Conservation (phyloP, 2,888 invertebrate species). For the Drepana falcataria region DNA sequence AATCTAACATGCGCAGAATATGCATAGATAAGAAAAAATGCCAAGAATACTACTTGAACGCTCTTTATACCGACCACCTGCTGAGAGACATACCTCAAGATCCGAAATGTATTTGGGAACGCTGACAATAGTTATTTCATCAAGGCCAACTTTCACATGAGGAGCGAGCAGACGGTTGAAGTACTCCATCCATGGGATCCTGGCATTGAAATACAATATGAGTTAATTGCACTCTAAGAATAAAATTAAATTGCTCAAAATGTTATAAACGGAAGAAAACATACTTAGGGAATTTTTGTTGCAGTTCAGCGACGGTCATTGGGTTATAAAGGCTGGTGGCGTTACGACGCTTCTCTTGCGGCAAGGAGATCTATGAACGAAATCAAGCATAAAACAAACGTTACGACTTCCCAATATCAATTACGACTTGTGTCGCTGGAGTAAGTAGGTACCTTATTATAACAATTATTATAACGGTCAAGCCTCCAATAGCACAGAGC, state of each 20-base stretch:
- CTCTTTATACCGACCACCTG: too few relatives aligned
- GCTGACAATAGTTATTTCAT: slow-evolving; percentile 90
- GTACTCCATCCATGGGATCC: slow-evolving; percentile 89
- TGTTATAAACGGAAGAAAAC: slow-evolving; percentile 10
- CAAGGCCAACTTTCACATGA: slow-evolving; percentile 77
- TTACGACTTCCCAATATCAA: too few relatives aligned
- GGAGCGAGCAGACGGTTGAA: slow-evolving; percentile 88
- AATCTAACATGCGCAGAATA: slow-evolving; percentile 29
- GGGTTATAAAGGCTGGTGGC: slow-evolving; percentile 95
- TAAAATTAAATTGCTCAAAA: too few relatives aligned
- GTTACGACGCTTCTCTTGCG: slow-evolving; percentile 93
- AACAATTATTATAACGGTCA: too few relatives aligned
- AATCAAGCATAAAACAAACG: background rate
- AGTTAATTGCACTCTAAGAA: background rate
- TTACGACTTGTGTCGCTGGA: too few relatives aligned
- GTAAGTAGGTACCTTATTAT: too few relatives aligned
- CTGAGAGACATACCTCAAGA: slow-evolving; percentile 75
- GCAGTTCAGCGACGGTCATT: slow-evolving; percentile 88
- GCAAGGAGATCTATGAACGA: slow-evolving; percentile 86
- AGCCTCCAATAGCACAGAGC: too few relatives aligned
- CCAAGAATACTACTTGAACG: background rate
- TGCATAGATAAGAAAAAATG: background rate
- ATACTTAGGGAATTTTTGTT: slow-evolving; percentile 83
- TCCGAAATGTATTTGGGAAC: slow-evolving; percentile 89
- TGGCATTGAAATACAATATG: too few relatives aligned